A percentile compares a stretch with the other conserved stretches of the same genome.
These are phyloP conservation scores for Rhabdomys pumilio DNA, from an alignment of 2,797 vertebrate species.

Conservation along the genomic window DNA sequence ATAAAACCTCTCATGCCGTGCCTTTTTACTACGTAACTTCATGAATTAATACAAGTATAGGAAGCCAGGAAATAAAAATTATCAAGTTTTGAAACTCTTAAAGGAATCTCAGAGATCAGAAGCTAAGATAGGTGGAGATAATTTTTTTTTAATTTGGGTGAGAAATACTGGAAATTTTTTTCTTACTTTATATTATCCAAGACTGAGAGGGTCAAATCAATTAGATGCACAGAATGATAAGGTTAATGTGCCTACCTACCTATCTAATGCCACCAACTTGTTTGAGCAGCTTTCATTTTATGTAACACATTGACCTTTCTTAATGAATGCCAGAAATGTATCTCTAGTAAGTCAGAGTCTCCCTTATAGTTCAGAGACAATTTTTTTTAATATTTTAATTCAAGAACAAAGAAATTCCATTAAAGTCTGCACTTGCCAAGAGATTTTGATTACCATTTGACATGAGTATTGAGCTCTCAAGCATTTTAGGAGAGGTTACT, in stretches of 20 bases:
- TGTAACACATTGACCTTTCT: constrained; percentile 58
- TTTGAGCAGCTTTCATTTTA: constrained; percentile 13
- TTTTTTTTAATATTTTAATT: constrained; percentile 69
- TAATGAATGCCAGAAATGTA: constrained; percentile 66
- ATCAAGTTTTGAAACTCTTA: neutral
- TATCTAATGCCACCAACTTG: neutral
- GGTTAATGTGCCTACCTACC: constrained; percentile 54
- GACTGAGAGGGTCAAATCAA: constrained; percentile 63
- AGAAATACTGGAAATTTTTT: neutral
- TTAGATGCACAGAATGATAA: constrained; percentile 52
- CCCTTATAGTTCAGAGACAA: constrained; percentile 40
- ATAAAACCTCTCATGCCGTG: neutral
- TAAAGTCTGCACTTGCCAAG: constrained; percentile 73
- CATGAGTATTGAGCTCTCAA: constrained; percentile 74
- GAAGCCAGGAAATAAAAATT: neutral
- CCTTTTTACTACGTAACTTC: neutral
- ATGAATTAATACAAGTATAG: neutral
- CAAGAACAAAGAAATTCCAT: constrained; percentile 72
- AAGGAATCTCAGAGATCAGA: neutral
- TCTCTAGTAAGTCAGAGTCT: constrained; percentile 54
- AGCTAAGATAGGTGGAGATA: neutral
- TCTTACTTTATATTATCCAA: constrained; percentile 45
- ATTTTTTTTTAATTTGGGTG: neutral
- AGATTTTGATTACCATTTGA: constrained; percentile 79
- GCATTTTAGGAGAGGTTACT: constrained; percentile 72